Evolutionary conservation across 1,140 invertebrate species (phyloP).

Genomic region (Eumeta japonica): DNA sequence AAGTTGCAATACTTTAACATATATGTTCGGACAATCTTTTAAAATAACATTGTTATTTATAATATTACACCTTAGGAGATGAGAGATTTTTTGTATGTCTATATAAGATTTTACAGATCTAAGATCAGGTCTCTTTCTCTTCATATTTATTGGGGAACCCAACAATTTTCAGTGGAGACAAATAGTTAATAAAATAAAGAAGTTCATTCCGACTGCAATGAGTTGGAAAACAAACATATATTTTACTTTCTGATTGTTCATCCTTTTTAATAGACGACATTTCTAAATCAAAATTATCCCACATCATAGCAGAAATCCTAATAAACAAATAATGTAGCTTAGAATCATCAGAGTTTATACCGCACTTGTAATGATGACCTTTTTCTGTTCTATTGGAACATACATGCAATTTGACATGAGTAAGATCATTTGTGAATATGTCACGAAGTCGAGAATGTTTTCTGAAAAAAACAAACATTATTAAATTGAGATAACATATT

Average conservation of each 20-base stretch:
- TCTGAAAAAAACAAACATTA: slow-evolving; percentile 15
- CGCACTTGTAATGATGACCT: slow-evolving; percentile 3
- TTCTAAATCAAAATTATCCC: slow-evolving; percentile 40
- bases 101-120: too few species aligned
- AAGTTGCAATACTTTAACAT: too few species aligned
- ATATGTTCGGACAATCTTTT: too few species aligned
- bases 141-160: slow-evolving; percentile 23
- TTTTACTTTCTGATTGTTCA: slow-evolving; percentile 18
- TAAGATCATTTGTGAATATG: slow-evolving; percentile 21
- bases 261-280: slow-evolving; percentile 26
- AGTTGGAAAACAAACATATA: slow-evolving; percentile 63
- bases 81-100: too few species aligned
- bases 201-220: slow-evolving; percentile 65
- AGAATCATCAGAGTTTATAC: slow-evolving; percentile 2
- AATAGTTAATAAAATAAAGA: slow-evolving; percentile 54
- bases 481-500: too few species aligned
- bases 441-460: slow-evolving; percentile 16
- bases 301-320: slow-evolving; percentile 55
- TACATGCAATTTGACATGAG: slow-evolving; percentile 18
- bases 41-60: too few species aligned
- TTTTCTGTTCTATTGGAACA: slow-evolving; percentile 12
- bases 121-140: too few species aligned
- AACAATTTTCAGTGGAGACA: slow-evolving; percentile 54
- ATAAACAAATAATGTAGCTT: slow-evolving; percentile 24
- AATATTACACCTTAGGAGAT: too few species aligned